These are phyloP conservation scores for Plebejus melissa DNA, from an alignment of 2,888 invertebrate species.

Conservation along the genomic window DNA sequence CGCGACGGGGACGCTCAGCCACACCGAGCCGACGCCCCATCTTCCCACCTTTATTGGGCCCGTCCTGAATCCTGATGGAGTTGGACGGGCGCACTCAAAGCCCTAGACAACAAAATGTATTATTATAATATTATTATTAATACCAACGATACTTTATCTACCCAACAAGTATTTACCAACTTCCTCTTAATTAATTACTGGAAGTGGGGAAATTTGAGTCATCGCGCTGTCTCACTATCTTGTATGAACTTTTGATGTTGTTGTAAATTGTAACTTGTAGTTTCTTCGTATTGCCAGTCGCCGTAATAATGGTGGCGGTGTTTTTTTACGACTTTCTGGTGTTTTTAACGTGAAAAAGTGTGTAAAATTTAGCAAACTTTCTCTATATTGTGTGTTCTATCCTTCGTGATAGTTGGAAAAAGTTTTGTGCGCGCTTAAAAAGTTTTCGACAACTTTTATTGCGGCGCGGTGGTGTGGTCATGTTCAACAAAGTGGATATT, in stretches of 20 bases:
- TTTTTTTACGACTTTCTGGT: slow-evolving; percentile 42
- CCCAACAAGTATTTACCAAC: background rate
- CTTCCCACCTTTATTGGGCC: too few relatives aligned
- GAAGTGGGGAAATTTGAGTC: slow-evolving; percentile 24
- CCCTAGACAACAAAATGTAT: too few relatives aligned
- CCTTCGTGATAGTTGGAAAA: slow-evolving; percentile 34
- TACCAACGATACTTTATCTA: background rate
- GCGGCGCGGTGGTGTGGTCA: slow-evolving; percentile 62
- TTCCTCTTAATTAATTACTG: background rate
- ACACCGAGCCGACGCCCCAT: too few relatives aligned
- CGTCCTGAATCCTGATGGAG: too few relatives aligned
- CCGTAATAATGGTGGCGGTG: slow-evolving; percentile 46
- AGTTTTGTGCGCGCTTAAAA: slow-evolving; percentile 38
- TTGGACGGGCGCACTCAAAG: too few relatives aligned
- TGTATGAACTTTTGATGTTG: slow-evolving; percentile 36
- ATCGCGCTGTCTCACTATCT: slow-evolving; percentile 2
- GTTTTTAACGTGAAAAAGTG: slow-evolving; percentile 41
- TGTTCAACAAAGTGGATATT: slow-evolving; percentile 61
- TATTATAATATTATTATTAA: too few relatives aligned
- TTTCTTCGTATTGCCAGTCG: slow-evolving; percentile 45
- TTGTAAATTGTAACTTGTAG: slow-evolving; percentile 37
- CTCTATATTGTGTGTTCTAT: slow-evolving; percentile 32
- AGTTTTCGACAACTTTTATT: slow-evolving; percentile 50
- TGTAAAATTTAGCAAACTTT: slow-evolving; percentile 40
- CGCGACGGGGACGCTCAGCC: too few relatives aligned